Percentiles rank a stretch among this genome's conserved stretches.
These are phyloP conservation scores for Trachops cirrhosus DNA, from an alignment of 2,797 vertebrate genomes.

Conservation along the genomic window DNA sequence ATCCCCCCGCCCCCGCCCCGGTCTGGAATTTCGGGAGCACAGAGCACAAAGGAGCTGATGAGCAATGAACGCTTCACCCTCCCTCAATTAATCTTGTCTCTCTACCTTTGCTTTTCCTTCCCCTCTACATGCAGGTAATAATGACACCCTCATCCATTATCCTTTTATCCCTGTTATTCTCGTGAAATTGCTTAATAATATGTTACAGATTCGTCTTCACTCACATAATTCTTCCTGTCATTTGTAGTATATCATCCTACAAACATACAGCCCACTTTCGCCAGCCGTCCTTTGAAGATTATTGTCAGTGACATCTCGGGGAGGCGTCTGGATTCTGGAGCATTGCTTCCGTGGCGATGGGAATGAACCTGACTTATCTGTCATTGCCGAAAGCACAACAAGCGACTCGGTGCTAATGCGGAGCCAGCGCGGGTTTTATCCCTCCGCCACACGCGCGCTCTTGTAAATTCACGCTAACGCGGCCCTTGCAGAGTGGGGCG, in stretches of 20 bases:
- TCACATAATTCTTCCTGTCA: slow-evolving; percentile 98
- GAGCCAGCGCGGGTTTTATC: slow-evolving; percentile 96
- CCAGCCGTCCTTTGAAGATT: slow-evolving; percentile 96
- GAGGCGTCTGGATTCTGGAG: slow-evolving; percentile 89
- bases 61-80: slow-evolving; percentile 89
- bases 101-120: slow-evolving; percentile 94
- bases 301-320: slow-evolving; percentile 96
- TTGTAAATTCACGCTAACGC: slow-evolving; percentile 97
- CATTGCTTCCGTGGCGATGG: slow-evolving; percentile 89
- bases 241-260: slow-evolving; percentile 94
- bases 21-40: slow-evolving; percentile 85
- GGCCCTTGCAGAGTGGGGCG: slow-evolving; percentile 91
- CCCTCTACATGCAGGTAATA: slow-evolving; percentile 93
- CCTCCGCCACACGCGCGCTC: slow-evolving; percentile 86
- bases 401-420: slow-evolving; percentile 92
- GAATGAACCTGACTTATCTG: slow-evolving; percentile 98
- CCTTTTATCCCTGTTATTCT: slow-evolving; percentile 98
- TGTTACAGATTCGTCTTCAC: slow-evolving; percentile 96
- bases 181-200: slow-evolving; percentile 98
- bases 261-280: slow-evolving; percentile 93
- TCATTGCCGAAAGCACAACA: slow-evolving; percentile 97
- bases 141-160: slow-evolving; percentile 98
- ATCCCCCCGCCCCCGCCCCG: neutral
- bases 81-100: slow-evolving; percentile 99
- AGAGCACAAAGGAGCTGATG: slow-evolving; percentile 87